phyloP scores from a whole-genome alignment of 2,113 vertebrate genomes.

The Siniperca chuatsi region DNA sequence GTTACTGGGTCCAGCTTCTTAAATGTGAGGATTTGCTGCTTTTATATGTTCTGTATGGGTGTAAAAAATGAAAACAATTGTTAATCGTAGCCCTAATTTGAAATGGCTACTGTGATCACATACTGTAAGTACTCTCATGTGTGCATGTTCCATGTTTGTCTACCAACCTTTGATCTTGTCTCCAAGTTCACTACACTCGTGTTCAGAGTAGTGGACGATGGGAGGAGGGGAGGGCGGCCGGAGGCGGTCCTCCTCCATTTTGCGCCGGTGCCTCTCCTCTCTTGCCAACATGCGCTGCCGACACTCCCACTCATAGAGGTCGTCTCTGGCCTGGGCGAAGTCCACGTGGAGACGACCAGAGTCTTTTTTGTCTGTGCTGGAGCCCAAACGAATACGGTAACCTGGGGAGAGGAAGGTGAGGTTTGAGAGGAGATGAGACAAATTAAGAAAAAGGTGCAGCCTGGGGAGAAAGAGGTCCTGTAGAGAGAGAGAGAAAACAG shows the following conservation, averaged over 20 bases:
- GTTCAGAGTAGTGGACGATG: constrained; percentile 95
- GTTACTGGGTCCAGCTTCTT: too few relatives aligned
- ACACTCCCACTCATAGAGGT: constrained; percentile 98
- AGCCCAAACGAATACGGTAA: constrained; percentile 86
- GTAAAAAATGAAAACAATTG: not conserved
- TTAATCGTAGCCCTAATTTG: not conserved
- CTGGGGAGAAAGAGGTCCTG: too few relatives aligned
- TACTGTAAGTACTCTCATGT: not conserved
- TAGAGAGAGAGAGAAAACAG: not conserved
- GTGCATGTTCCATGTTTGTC: constrained; percentile 6
- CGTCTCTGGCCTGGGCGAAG: constrained; percentile 95
- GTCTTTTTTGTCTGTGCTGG: constrained; percentile 94
- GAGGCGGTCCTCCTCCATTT: constrained; percentile 91
- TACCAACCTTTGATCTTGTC: constrained; percentile 90
- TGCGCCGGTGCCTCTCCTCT: constrained; percentile 92
- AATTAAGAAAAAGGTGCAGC: not conserved
- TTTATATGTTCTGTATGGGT: not conserved
- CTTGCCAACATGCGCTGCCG: constrained; percentile 94
- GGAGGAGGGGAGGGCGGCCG: constrained; percentile 92
- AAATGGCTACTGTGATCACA: too few relatives aligned
- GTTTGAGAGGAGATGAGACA: not conserved
- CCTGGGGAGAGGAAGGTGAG: constrained; percentile 71
- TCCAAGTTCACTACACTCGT: constrained; percentile 88
- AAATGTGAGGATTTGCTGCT: not conserved
- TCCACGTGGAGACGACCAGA: constrained; percentile 94